A percentile compares a stretch with the other conserved stretches of the same genome.
Evolutionary conservation across 2,888 invertebrate genomes (phyloP).

Genomic region (Apantesis nais): DNA sequence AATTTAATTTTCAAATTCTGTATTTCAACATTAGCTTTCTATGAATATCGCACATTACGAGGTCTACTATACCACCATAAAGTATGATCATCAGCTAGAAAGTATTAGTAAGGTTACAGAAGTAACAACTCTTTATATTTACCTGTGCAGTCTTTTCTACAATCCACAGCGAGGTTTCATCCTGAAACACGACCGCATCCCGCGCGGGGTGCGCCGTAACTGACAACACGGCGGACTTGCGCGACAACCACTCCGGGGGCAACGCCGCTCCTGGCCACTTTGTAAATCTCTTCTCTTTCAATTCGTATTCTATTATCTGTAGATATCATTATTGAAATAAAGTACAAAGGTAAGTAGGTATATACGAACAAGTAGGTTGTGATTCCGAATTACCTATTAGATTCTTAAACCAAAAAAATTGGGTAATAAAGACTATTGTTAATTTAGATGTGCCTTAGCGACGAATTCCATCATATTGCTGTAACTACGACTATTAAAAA

Average conservation of each 20-base stretch:
- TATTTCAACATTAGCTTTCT: too few species aligned
- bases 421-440: not conserved
- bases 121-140: not conserved
- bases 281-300: slow-evolving; percentile 87
- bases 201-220: slow-evolving; percentile 87
- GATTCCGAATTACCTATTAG: not conserved
- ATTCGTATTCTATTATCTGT: slow-evolving; percentile 91
- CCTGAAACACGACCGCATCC: slow-evolving; percentile 89
- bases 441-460: too few species aligned
- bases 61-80: not conserved
- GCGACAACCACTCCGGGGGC: slow-evolving; percentile 85
- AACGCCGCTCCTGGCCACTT: slow-evolving; percentile 86
- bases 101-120: not conserved
- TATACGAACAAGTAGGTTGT: not conserved
- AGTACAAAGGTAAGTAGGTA: not conserved
- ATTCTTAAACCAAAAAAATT: too few species aligned
- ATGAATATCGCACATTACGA: too few species aligned
- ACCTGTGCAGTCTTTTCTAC: slow-evolving; percentile 60
- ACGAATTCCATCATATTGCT: too few species aligned
- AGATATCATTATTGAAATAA: slow-evolving; percentile 34
- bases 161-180: slow-evolving; percentile 88
- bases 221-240: slow-evolving; percentile 86
- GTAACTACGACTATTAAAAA: not conserved
- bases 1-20: too few species aligned
- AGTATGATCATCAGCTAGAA: not conserved